Evolutionary conservation across 1,140 invertebrate genomes (phyloP), one percentile per base, ranked within the genome.

Genomic region (Papilio polytes): DNA sequence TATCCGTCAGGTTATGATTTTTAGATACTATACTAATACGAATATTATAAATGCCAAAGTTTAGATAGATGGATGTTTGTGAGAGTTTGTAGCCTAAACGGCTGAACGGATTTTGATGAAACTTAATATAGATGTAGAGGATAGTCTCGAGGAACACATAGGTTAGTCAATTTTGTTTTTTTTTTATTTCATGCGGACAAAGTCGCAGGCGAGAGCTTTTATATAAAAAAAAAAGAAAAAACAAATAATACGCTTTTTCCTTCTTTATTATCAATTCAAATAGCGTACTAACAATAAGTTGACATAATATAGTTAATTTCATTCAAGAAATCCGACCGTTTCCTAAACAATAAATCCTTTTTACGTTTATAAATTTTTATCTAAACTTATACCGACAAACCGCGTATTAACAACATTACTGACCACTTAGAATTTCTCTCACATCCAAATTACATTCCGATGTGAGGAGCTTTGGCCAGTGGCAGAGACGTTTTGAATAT

Each of bases 361-460:
- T 56, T 59, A 79, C 26, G 78, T 77, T 81, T 81, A 36, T 77
- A 82, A 82, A 66, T 78, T 80, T 82, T 81, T 73, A 83, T 81
- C 81, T 72, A 63, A 48, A 83, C 36, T 36, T 36, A 36, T 22
- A 70, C 46, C 80, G 74, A 72, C 80, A 81, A 78, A 66, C 56
- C 13, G 10, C 22, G 63, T 66, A 31, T 10, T 63, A 66, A 36
- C 1, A 31, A 41, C 76, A 74, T 74, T 20, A 26, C 10, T 78
- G 77, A 44, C 83, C 83, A 86, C 85, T 89, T 89, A 85, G 83
- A 81, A 89, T 86, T 83, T 87, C 79, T 81, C 82, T 85, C 88
- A 86, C 88, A 88, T 85, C 84, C 80, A 59, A 66, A 81, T 88
- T 59, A 84, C 87, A 89, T 90, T 89, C 88, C 88, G 63, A 87